Evolutionary conservation across 1,140 invertebrate genomes (phyloP).

Genomic region (Cataglyphis hispanica): DNA sequence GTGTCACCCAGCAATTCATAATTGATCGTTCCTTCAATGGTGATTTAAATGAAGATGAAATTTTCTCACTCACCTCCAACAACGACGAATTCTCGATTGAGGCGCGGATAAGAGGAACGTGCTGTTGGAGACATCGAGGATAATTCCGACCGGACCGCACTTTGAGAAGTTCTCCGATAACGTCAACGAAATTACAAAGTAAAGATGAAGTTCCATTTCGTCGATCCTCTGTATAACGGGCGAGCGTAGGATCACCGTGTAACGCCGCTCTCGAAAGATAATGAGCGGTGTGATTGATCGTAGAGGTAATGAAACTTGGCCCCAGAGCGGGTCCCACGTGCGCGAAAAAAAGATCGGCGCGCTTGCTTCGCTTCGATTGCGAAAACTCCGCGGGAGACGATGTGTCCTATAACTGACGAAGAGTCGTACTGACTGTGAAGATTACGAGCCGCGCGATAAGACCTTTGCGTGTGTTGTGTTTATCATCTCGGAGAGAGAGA

Average conservation of each 20-base stretch:
- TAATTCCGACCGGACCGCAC: background rate
- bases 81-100: background rate
- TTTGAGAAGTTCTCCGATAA: constrained; percentile 10
- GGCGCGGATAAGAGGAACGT: constrained; percentile 3
- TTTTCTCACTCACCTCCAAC: background rate
- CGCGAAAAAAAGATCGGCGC: constrained; percentile 42
- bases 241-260: constrained; percentile 68
- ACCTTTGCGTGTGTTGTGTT: constrained; percentile 14
- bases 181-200: constrained; percentile 57
- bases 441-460: constrained; percentile 42
- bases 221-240: constrained; percentile 67
- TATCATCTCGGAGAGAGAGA: background rate
- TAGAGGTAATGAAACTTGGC: constrained; percentile 79
- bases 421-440: constrained; percentile 8
- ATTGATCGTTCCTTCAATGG: background rate
- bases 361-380: constrained; percentile 63
- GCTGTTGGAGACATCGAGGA: constrained; percentile 8
- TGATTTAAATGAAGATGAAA: background rate
- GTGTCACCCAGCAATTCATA: background rate
- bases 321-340: background rate
- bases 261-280: constrained; percentile 81
- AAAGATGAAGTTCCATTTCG: constrained; percentile 55
- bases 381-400: constrained; percentile 71
- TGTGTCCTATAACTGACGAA: constrained; percentile 47
- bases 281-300: constrained; percentile 83